A percentile compares a stretch with the other conserved stretches of the same genome.
These are phyloP conservation scores for Corydoras maculifer DNA, from an alignment of 2,113 vertebrate species.

Conservation along the genomic window DNA sequence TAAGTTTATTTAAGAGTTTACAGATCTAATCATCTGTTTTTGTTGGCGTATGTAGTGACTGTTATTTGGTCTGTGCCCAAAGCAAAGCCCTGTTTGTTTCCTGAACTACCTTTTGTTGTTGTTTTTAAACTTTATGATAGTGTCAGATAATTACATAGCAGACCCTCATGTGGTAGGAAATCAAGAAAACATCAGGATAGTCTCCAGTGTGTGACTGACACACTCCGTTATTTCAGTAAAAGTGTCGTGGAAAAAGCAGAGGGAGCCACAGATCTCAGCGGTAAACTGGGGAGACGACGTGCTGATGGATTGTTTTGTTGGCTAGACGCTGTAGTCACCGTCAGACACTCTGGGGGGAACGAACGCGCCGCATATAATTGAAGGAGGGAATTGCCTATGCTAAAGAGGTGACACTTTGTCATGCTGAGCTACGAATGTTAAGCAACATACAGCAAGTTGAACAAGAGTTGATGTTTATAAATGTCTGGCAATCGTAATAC, in stretches of 20 bases:
- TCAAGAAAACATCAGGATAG: too few relatives aligned
- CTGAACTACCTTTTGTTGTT: too few relatives aligned
- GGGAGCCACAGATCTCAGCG: neutral
- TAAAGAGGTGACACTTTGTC: slow-evolving; percentile 17
- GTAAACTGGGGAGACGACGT: neutral
- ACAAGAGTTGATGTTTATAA: slow-evolving; percentile 4
- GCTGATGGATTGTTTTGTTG: slow-evolving; percentile 7
- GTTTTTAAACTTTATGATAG: too few relatives aligned
- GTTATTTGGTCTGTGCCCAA: too few relatives aligned
- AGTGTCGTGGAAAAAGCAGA: neutral
- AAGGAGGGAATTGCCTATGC: slow-evolving; percentile 18
- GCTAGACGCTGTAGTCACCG: neutral
- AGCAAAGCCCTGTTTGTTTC: too few relatives aligned
- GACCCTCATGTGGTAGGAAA: too few relatives aligned
- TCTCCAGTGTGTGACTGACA: too few relatives aligned
- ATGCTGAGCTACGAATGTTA: slow-evolving; percentile 10
- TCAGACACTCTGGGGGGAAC: slow-evolving; percentile 17
- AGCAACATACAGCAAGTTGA: slow-evolving; percentile 1
- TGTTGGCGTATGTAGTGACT: too few relatives aligned
- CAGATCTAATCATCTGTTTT: neutral
- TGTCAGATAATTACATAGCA: too few relatives aligned
- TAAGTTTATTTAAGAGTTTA: too few relatives aligned
- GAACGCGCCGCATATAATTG: slow-evolving; percentile 15
- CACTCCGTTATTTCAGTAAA: too few relatives aligned
- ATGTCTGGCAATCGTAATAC: neutral